A percentile compares a stretch with the other conserved stretches of the same genome.
Conservation (phyloP, 2,113 vertebrate species). For the Nothobranchius kuhntae region DNA sequence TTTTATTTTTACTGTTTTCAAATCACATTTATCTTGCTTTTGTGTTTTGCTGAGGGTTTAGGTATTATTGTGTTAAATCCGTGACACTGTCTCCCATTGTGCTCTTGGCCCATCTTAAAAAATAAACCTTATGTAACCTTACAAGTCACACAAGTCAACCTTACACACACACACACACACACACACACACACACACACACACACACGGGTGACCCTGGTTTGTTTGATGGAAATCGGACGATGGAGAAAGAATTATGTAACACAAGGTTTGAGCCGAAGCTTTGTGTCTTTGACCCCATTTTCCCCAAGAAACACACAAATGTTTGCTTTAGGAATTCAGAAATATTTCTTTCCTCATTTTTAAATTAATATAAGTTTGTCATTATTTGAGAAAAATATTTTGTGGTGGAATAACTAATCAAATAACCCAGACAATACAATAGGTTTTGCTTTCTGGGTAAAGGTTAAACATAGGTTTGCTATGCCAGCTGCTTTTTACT, state of each 20-base stretch:
- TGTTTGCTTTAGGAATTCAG: conserved; percentile 1
- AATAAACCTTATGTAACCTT: conserved; percentile 33
- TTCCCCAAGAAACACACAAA: conserved; percentile 16
- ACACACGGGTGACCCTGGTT: conserved; percentile 35
- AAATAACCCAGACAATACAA: conserved; percentile 9
- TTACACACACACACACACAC: conserved; percentile 24
- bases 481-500: not conserved
- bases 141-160: conserved; percentile 9
- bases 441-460: not conserved
- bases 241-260: conserved; percentile 54
- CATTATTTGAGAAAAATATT: not conserved
- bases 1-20: conserved; percentile 37
- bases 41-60: conserved; percentile 24
- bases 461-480: not conserved
- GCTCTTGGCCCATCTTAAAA: conserved; percentile 34
- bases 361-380: not conserved
- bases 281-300: conserved; percentile 25
- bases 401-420: not conserved
- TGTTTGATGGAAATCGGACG: conserved; percentile 27
- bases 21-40: conserved; percentile 41
- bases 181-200: conserved; percentile 31
- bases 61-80: conserved; percentile 63
- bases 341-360: not conserved
- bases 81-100: conserved; percentile 37
- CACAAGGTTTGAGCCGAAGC: conserved; percentile 19